These are phyloP conservation scores for Melanotaenia nigrans DNA, from an alignment of 2,797 vertebrate genomes.

Conservation along the genomic window DNA sequence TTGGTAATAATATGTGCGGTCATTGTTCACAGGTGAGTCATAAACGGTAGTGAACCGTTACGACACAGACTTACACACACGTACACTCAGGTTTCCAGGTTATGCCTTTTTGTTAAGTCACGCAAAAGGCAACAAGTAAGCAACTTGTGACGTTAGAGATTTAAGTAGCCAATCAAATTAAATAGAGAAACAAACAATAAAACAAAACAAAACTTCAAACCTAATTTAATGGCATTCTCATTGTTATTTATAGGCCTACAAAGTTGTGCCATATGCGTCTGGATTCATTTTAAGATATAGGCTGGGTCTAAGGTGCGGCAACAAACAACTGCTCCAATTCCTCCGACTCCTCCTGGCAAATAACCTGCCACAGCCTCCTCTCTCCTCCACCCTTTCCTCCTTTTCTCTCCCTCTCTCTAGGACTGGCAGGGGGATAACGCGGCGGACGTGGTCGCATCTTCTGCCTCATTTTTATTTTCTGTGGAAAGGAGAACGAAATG, in stretches of 20 bases:
- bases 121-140: slow-evolving; percentile 47
- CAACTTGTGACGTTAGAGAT: not conserved
- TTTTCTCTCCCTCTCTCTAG: slow-evolving; percentile 19
- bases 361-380: slow-evolving; percentile 27
- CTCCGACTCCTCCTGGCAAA: slow-evolving; percentile 7
- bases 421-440: slow-evolving; percentile 23
- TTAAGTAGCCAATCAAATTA: not conserved
- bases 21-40: slow-evolving; percentile 41
- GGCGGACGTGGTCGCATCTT: slow-evolving; percentile 42
- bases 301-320: not conserved
- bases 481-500: slow-evolving; percentile 64
- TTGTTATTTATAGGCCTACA: not conserved
- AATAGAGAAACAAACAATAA: not conserved
- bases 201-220: not conserved
- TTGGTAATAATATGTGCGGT: slow-evolving; percentile 18
- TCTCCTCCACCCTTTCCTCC: slow-evolving; percentile 3
- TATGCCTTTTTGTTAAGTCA: slow-evolving; percentile 25
- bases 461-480: slow-evolving; percentile 51
- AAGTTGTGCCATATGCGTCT: not conserved
- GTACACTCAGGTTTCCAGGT: slow-evolving; percentile 17
- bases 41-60: slow-evolving; percentile 41
- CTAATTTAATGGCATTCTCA: not conserved
- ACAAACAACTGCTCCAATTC: slow-evolving; percentile 16
- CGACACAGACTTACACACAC: not conserved
- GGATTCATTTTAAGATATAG: not conserved